Conservation (phyloP, 2,797 vertebrate genomes). For the Jordanella pulchra region DNA sequence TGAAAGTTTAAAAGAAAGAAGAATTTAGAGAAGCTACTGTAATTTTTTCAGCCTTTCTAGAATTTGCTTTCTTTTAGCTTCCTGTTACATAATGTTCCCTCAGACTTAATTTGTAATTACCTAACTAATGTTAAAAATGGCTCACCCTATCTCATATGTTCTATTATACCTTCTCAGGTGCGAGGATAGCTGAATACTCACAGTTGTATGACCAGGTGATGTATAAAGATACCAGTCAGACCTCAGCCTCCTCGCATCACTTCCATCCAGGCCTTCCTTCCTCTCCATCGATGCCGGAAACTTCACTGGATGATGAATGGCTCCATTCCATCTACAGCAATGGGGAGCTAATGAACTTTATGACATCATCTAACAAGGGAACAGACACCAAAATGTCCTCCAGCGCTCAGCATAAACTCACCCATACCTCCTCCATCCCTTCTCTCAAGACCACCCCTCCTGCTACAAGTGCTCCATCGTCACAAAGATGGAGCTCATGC, state of each 20-base stretch:
- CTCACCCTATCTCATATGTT: neutral
- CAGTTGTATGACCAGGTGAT: constrained; percentile 95
- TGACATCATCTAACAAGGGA: constrained; percentile 70
- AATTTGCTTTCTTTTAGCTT: neutral
- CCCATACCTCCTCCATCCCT: constrained; percentile 83
- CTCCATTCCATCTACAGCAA: constrained; percentile 92
- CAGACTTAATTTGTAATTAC: neutral
- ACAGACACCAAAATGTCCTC: constrained; percentile 56
- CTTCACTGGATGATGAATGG: constrained; percentile 85
- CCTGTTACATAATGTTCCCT: neutral
- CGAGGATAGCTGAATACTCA: constrained; percentile 97
- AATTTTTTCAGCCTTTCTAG: neutral
- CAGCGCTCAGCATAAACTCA: constrained; percentile 73
- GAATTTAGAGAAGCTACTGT: neutral
- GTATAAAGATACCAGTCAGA: constrained; percentile 85
- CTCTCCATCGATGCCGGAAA: constrained; percentile 73
- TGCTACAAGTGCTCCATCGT: constrained; percentile 66
- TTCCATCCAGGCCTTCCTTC: constrained; percentile 66
- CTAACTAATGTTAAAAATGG: neutral
- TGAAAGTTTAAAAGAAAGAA: neutral
- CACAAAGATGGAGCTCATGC: constrained; percentile 87
- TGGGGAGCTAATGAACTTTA: constrained; percentile 86
- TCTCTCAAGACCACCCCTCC: constrained; percentile 81
- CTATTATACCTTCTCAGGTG: constrained; percentile 79
- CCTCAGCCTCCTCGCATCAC: constrained; percentile 47